A percentile compares a stretch with the other conserved stretches of the same genome.
phyloP scores from a whole-genome alignment of 2,797 vertebrate genomes.

The Anguilla obscura region DNA sequence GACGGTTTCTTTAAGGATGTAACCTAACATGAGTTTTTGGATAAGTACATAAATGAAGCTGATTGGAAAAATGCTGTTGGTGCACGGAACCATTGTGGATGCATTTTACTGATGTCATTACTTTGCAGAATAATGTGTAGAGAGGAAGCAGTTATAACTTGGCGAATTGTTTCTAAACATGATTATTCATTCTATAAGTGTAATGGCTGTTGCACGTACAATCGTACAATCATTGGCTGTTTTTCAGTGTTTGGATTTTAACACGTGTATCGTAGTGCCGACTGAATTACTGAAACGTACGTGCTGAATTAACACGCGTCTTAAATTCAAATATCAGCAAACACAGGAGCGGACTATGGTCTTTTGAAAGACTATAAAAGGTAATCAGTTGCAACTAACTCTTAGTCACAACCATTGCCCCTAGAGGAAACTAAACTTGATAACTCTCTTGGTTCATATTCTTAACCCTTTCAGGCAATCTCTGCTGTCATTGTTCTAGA shows the following conservation, averaged over 20 bases:
- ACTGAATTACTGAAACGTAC: neutral
- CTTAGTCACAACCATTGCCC: neutral
- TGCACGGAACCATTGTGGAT: neutral
- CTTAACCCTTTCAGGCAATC: neutral
- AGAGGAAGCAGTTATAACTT: neutral
- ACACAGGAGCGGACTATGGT: neutral
- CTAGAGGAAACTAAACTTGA: neutral
- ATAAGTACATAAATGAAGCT: neutral
- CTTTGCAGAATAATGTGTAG: neutral
- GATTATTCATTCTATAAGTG: neutral
- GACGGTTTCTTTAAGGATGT: neutral
- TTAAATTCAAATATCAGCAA: neutral
- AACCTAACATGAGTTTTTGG: slow-evolving; percentile 1
- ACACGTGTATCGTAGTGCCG: neutral
- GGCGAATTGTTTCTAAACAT: slow-evolving; percentile 10
- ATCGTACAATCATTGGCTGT: neutral
- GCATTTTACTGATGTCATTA: neutral
- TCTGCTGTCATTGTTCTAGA: neutral
- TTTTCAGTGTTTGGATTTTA: neutral
- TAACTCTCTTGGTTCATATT: neutral
- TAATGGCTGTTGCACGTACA: neutral
- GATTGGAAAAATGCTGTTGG: neutral
- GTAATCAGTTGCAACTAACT: neutral
- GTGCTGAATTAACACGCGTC: neutral
- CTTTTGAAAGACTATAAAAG: neutral